Evolutionary conservation across 2,888 invertebrate genomes (phyloP).

Genomic region (Andrena marginata): DNA sequence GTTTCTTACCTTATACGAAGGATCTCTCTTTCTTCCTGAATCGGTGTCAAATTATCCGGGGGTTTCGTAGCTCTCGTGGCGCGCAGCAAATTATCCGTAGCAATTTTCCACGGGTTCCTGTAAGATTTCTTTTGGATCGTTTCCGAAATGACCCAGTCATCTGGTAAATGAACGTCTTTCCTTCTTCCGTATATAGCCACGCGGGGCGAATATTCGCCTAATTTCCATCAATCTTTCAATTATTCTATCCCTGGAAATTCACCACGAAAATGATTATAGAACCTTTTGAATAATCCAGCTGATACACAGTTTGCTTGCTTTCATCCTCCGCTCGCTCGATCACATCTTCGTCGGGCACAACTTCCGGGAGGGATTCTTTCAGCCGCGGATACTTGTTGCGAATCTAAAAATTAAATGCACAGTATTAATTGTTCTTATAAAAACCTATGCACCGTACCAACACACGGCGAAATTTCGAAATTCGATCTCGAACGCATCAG

Average conservation of each 20-base stretch:
- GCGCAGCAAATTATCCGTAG: constrained; percentile 34
- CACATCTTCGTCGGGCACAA: constrained; percentile 67
- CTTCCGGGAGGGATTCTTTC: constrained; percentile 51
- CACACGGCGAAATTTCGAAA: not conserved
- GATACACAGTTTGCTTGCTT: constrained; percentile 67
- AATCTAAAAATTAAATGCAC: constrained; percentile 62
- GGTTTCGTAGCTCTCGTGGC: constrained; percentile 53
- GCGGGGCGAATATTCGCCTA: constrained; percentile 40
- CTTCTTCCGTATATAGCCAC: constrained; percentile 35
- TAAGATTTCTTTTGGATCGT: constrained; percentile 72
- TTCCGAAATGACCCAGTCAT: constrained; percentile 74
- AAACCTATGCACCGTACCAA: no score
- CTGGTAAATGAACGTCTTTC: constrained; percentile 64
- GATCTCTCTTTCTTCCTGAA: constrained; percentile 73
- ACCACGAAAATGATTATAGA: not conserved
- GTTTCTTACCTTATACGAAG: constrained; percentile 69
- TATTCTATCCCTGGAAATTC: not conserved
- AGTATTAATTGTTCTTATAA: not conserved
- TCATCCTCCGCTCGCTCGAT: constrained; percentile 71
- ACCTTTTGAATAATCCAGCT: constrained; percentile 67
- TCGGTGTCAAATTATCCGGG: constrained; percentile 67
- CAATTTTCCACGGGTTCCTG: constrained; percentile 70
- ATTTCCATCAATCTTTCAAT: not conserved
- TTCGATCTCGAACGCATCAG: not conserved
- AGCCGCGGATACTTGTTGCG: constrained; percentile 64